These are phyloP conservation scores for Belonocnema kinseyi DNA, from an alignment of 1,140 invertebrate genomes.

Conservation along the genomic window DNA sequence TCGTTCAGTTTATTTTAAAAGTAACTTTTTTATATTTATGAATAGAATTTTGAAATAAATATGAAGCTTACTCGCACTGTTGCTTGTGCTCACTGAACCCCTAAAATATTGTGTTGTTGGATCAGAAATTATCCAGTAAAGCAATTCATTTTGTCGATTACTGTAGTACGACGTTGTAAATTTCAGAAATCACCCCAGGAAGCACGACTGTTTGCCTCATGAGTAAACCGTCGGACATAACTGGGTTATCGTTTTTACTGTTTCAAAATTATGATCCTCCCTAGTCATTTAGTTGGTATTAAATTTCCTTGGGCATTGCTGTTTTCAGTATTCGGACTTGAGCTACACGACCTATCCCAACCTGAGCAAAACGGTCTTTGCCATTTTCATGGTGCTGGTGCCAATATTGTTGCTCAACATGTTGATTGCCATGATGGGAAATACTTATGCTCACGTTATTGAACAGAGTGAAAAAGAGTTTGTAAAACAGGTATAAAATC, in stretches of 20 bases:
- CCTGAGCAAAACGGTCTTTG: constrained; percentile 95
- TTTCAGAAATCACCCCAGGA: constrained; percentile 17
- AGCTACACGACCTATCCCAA: constrained; percentile 92
- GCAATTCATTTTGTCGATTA: constrained; percentile 23
- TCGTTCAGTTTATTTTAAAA: neutral
- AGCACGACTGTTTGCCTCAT: constrained; percentile 24
- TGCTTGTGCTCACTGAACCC: neutral
- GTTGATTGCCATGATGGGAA: constrained; percentile 99
- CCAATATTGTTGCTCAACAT: constrained; percentile 97
- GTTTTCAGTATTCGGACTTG: constrained; percentile 92
- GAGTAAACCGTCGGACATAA: constrained; percentile 10
- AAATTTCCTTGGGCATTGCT: constrained; percentile 21
- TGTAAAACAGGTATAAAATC: constrained; percentile 90
- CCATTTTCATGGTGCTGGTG: constrained; percentile 97
- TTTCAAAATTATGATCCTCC: constrained; percentile 22
- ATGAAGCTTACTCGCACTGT: neutral
- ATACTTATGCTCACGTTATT: constrained; percentile 98
- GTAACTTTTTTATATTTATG: neutral
- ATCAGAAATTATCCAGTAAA: constrained; percentile 13
- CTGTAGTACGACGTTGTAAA: constrained; percentile 17
- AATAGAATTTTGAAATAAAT: neutral
- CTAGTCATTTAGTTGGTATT: constrained; percentile 4
- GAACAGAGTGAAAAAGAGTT: constrained; percentile 99
- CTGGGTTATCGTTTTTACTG: constrained; percentile 29
- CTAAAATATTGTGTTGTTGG: neutral